Conservation (phyloP, 2,888 invertebrate species). For the Sipha maydis region DNA sequence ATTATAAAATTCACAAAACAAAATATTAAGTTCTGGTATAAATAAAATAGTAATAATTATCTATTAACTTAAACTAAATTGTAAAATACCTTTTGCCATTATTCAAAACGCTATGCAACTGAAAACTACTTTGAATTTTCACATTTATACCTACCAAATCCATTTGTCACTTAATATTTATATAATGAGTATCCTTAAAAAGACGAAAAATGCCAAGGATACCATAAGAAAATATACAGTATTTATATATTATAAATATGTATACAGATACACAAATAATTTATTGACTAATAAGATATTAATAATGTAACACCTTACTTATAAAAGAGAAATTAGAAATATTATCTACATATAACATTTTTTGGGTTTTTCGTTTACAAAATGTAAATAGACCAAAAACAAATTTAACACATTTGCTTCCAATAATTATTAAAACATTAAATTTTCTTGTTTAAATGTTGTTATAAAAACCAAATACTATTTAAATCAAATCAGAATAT, state of each 20-base stretch:
- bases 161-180: background rate
- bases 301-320: conserved; percentile 33
- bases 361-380: background rate
- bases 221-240: background rate
- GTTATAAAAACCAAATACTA: background rate
- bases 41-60: background rate
- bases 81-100: background rate
- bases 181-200: background rate
- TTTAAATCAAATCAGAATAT: background rate
- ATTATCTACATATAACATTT: background rate
- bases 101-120: background rate
- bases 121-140: background rate
- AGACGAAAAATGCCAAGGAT: background rate
- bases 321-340: background rate
- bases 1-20: conserved; percentile 29
- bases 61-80: background rate
- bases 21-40: background rate
- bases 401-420: background rate
- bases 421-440: background rate
- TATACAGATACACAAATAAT: conserved; percentile 11
- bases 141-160: background rate
- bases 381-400: background rate
- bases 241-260: background rate
- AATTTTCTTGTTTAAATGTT: background rate
- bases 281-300: conserved; percentile 17